Percentiles rank a stretch among this genome's conserved stretches.
These are phyloP conservation scores for Ommatoiulus sabulosus DNA, from an alignment of 2,888 invertebrate species.

Conservation along the genomic window DNA sequence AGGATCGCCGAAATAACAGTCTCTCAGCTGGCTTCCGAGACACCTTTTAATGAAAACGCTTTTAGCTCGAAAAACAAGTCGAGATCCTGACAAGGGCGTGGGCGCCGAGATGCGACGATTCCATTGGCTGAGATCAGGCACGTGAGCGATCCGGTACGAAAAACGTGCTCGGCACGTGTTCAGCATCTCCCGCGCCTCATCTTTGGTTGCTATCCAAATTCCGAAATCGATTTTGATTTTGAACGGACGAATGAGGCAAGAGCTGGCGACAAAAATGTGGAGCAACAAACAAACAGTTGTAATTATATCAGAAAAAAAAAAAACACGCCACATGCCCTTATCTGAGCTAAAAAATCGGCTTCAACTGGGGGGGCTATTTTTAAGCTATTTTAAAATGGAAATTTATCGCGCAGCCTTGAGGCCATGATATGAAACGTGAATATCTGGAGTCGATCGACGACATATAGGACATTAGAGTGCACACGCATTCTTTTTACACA, in stretches of 20 bases:
- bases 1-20: background rate
- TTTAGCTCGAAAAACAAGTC: background rate
- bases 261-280: background rate
- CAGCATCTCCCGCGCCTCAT: slow-evolving; percentile 8
- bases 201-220: slow-evolving; percentile 20
- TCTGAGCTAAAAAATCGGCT: background rate
- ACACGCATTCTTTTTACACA: too few species aligned
- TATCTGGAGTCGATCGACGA: background rate
- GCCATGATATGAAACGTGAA: background rate
- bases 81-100: background rate
- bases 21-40: background rate
- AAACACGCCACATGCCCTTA: slow-evolving; percentile 34
- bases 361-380: background rate
- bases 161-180: slow-evolving; percentile 9
- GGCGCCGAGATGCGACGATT: background rate
- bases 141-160: background rate
- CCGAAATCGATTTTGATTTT: slow-evolving; percentile 21
- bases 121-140: background rate
- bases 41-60: background rate
- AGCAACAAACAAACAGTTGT: background rate
- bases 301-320: slow-evolving; percentile 24
- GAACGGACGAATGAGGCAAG: background rate
- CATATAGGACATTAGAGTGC: background rate
- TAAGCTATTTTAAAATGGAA: slow-evolving; percentile 7
- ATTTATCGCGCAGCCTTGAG: background rate